Percentiles rank a stretch among this genome's conserved stretches.
Evolutionary conservation across 2,797 vertebrate genomes (phyloP).

Genomic region (Bovichtus variegatus): DNA sequence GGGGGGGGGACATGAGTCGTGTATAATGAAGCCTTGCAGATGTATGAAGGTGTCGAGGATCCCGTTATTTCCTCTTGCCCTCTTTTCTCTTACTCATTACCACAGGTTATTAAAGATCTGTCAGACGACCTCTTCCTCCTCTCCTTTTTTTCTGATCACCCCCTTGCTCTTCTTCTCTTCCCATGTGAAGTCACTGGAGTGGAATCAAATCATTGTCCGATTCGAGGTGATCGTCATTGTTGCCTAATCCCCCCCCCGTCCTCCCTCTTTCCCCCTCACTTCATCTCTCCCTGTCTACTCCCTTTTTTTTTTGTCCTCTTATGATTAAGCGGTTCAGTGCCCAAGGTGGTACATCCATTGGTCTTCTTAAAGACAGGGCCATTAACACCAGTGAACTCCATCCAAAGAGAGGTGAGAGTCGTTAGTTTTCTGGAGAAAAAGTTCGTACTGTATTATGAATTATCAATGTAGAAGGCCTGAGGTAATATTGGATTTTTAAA

Average conservation of each 20-base stretch:
- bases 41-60: conserved; percentile 15
- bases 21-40: conserved; percentile 1
- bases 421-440: conserved; percentile 20
- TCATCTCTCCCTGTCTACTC: conserved; percentile 44
- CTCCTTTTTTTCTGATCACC: conserved; percentile 11
- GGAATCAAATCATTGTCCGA: conserved; percentile 61
- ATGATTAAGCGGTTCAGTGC: conserved; percentile 72
- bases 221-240: conserved; percentile 65
- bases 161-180: conserved; percentile 13
- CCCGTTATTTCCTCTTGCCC: not conserved
- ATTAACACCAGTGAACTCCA: conserved; percentile 55
- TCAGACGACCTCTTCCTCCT: conserved; percentile 43
- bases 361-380: conserved; percentile 65
- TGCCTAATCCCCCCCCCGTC: not conserved
- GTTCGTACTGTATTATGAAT: conserved; percentile 25
- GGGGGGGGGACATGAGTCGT: too few relatives aligned
- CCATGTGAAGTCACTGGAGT: conserved; percentile 41
- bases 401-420: conserved; percentile 44
- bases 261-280: not conserved
- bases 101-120: conserved; percentile 66
- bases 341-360: conserved; percentile 69
- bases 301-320: conserved; percentile 40
- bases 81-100: conserved; percentile 37
- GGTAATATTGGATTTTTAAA: conserved; percentile 14
- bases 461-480: not conserved